Evolutionary conservation across 53 echinoderm and acorn worm genomes (phyloP), one percentile per base, ranked within the genome.

Genomic region (Henricia sp.): DNA sequence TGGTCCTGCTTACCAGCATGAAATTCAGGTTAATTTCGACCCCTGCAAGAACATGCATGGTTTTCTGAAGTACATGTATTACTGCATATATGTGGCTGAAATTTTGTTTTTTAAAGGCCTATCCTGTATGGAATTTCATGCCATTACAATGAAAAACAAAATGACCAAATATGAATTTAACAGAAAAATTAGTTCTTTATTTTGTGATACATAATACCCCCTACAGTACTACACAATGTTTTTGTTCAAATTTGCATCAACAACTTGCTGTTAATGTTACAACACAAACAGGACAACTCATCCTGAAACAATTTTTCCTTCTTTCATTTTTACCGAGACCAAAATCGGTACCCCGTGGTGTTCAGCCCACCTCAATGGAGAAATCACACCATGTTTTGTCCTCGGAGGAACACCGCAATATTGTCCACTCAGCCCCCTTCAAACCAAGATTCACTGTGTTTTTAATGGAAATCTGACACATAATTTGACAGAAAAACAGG

Each of bases 201-300:
- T 44, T 44, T 9, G 6, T 6, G 10, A 19, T 26, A 24, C 8
- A 6, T 19, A 6, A 6, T 19, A 51, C 1, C 20, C 16, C 51
- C 17, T 51, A 51, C 52, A 51, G 16, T 8, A 6, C 37, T 1
- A 0, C 46, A 3, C 26, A 44, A 37, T 36, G 66, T 66, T 66
- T 66, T 48, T 24, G 42, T 30, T 44, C 29, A 43, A 27, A 68
- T 68, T 41, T 12, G 40, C 0, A 30, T 70, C 28, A 70, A 46
- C 1, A 38, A 17, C 29, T 46, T 43, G n/a, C n/a, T 70, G 43
- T 28, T 43, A 63, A 64, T 80, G n/a, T 80, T 80, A 9, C 32
- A 30, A 11, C 27, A 26, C 25, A 32, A 1, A 32, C 9, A 56
- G 3, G 27, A 1, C 0, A 11, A 56, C 62, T 20, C 29, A 60